Evolutionary conservation across 2,888 invertebrate genomes (phyloP).

Genomic region (Agriopis aurantiaria): DNA sequence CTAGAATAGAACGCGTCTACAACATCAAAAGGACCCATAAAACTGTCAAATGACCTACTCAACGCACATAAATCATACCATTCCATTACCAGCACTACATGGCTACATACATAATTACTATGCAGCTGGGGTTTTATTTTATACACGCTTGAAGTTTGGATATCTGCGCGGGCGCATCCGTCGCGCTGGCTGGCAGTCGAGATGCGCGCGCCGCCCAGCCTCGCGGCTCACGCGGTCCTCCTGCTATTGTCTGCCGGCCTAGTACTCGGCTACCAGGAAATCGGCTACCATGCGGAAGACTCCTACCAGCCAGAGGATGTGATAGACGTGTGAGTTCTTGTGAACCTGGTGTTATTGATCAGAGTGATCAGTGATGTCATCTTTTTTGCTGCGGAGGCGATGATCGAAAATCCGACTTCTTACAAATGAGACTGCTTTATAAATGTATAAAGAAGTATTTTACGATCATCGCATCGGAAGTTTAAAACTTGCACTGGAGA

Average conservation of each 20-base stretch:
- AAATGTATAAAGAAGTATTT: too few relatives aligned
- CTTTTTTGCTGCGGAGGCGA: constrained; percentile 43
- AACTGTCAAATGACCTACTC: constrained; percentile 17
- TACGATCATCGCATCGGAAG: too few relatives aligned
- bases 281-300: constrained; percentile 76
- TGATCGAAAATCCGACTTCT: constrained; percentile 12
- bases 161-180: constrained; percentile 75
- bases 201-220: constrained; percentile 78
- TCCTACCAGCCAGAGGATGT: constrained; percentile 72
- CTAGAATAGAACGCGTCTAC: constrained; percentile 14
- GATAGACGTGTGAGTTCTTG: constrained; percentile 77
- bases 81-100: constrained; percentile 15
- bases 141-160: constrained; percentile 62
- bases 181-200: constrained; percentile 72
- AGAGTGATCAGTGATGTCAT: constrained; percentile 35
- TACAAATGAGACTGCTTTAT: too few relatives aligned
- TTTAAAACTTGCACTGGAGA: too few relatives aligned
- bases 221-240: constrained; percentile 68
- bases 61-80: constrained; percentile 13
- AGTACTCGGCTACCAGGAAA: constrained; percentile 66
- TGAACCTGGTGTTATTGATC: constrained; percentile 41
- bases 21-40: constrained; percentile 21
- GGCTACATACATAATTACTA: constrained; percentile 4
- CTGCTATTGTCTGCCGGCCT: constrained; percentile 68
- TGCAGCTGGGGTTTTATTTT: constrained; percentile 22